Evolutionary conservation across 2,113 vertebrate species (phyloP), one percentile per base, ranked within the genome.

Genomic region (Peromyscus californicus): DNA sequence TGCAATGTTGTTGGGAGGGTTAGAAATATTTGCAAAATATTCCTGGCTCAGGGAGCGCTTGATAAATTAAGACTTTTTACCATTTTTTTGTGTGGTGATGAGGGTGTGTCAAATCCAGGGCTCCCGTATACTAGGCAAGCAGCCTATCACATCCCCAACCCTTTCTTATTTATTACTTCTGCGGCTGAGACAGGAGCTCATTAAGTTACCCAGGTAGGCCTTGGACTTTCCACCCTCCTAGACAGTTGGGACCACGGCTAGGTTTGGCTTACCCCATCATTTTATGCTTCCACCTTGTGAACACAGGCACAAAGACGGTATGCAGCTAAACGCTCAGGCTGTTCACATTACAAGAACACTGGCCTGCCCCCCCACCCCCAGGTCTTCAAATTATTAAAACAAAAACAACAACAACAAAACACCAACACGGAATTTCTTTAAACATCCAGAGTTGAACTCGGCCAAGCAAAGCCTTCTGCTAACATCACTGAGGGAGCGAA

Each of bases 1-100:
- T 82, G 39, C 22, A 76, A 31, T 33, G 33, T 24, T n/a, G 39
- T 59, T 65, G 82, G 57, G 21, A 74, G 26, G 22, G 11, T 82
- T 61, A 59, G n/a, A 95, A 90, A 80, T 74, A 88, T 36, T 36
- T 94, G 29, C 65, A 74, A 45, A 74, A 74, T 86, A 59, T 39
- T 5, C 33, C n/a, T 54, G 16, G 33, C 54, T 88, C 70, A 42
- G 33, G 54, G 72, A 94, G 31, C 42, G 36, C 24, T 90, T 69
- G 36, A 42, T 87, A 86, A 91, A n/a, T 29, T 36, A 51, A 36
- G 59, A 86, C 65, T 61, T 92, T 22, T 57, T 88, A 59, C 21
- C 33, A 57, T 83, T 75, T 75, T 76, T 39, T 39, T 61, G n/a
- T 75, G 70, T 89, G 51, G 51, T 72, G 51, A 57, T 74, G 36